A percentile compares a stretch with the other conserved stretches of the same genome.
phyloP scores from a whole-genome alignment of 2,797 vertebrate species.

The Tarsius wallacei region DNA sequence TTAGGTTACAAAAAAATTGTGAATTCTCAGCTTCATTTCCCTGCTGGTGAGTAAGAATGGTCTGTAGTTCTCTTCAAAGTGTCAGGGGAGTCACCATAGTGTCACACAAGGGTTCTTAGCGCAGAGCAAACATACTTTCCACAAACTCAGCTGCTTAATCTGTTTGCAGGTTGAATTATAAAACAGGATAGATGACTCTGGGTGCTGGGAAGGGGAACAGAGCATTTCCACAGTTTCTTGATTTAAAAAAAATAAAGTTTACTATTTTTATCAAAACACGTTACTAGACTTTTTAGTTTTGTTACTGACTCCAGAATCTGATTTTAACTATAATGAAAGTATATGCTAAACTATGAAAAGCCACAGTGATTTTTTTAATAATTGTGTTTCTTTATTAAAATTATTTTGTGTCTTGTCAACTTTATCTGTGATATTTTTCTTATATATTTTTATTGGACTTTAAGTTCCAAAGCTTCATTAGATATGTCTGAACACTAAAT shows the following conservation, averaged over 20 bases:
- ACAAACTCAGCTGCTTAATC: constrained; percentile 94
- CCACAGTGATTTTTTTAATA: constrained; percentile 73
- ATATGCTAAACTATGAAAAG: constrained; percentile 86
- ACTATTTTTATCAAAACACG: constrained; percentile 87
- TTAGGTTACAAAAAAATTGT: constrained; percentile 90
- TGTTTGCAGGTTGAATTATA: constrained; percentile 96
- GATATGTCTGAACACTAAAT: not conserved
- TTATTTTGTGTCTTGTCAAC: constrained; percentile 71
- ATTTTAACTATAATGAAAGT: constrained; percentile 86
- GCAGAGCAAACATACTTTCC: constrained; percentile 94
- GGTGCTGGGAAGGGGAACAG: constrained; percentile 90
- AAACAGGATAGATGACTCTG: constrained; percentile 91
- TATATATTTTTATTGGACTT: constrained; percentile 21
- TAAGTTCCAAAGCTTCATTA: constrained; percentile 14
- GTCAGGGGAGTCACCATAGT: constrained; percentile 91
- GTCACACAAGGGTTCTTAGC: constrained; percentile 93
- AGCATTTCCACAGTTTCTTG: constrained; percentile 91
- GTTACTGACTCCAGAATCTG: constrained; percentile 80
- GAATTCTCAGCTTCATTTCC: constrained; percentile 90
- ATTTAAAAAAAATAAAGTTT: constrained; percentile 77
- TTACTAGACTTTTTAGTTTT: constrained; percentile 89
- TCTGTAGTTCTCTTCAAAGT: constrained; percentile 90
- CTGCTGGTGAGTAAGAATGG: constrained; percentile 89
- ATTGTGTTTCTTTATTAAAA: constrained; percentile 71
- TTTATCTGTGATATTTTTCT: constrained; percentile 65